These are phyloP conservation scores for Discoglossus pictus DNA, from an alignment of 2,797 vertebrate species.

Conservation along the genomic window DNA sequence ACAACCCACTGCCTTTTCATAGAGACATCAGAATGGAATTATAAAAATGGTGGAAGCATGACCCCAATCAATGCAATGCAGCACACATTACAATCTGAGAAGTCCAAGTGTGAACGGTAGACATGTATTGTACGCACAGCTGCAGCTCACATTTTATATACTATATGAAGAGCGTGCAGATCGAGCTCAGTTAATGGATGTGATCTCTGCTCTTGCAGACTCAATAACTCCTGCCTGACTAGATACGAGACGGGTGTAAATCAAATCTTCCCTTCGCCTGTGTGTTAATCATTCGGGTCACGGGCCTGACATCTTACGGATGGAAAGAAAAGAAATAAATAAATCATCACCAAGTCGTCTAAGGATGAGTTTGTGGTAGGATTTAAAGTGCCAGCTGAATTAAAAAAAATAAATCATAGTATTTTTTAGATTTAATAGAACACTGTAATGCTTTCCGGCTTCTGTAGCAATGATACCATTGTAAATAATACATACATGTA, in stretches of 20 bases:
- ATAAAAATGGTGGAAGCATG: too few species aligned
- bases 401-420: too few species aligned
- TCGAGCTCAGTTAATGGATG: constrained; percentile 16
- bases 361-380: too few species aligned
- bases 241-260: constrained; percentile 5
- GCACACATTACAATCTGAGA: not conserved
- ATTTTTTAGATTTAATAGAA: too few species aligned
- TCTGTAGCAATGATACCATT: too few species aligned
- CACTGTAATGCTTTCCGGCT: too few species aligned
- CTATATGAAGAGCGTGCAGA: not conserved
- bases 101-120: too few species aligned
- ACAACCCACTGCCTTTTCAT: too few species aligned
- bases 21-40: too few species aligned
- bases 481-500: constrained; percentile 80
- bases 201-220: constrained; percentile 14
- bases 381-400: too few species aligned
- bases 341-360: too few species aligned
- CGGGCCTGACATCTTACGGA: not conserved
- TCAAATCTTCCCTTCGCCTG: constrained; percentile 3
- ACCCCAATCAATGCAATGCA: not conserved
- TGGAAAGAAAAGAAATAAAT: not conserved
- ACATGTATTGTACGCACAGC: constrained; percentile 3
- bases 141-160: constrained; percentile 4
- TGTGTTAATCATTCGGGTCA: constrained; percentile 2
- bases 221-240: constrained; percentile 13